Conservation (phyloP, 2,888 invertebrate genomes). For the Cephus rjabovi region DNA sequence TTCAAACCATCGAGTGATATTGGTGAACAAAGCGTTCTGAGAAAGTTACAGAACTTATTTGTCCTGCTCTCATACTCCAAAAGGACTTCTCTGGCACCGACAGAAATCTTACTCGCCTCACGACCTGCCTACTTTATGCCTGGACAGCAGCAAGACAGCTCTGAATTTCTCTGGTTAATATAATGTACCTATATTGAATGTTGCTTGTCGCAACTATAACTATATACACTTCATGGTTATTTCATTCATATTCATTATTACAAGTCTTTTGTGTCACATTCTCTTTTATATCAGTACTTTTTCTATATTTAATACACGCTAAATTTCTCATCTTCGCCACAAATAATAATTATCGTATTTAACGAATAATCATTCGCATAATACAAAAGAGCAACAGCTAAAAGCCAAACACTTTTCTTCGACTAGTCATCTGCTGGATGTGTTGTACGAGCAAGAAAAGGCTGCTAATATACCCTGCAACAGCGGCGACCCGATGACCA, state of each 20-base stretch:
- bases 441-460: conserved; percentile 80
- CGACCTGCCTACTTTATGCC: conserved; percentile 82
- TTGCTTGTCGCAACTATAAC: neutral
- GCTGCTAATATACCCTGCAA: conserved; percentile 37
- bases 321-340: neutral
- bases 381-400: neutral
- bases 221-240: neutral
- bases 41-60: conserved; percentile 79
- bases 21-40: conserved; percentile 61
- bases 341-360: neutral
- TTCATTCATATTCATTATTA: conserved; percentile 7
- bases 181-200: conserved; percentile 1
- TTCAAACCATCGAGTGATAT: conserved; percentile 34
- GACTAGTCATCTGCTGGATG: conserved; percentile 73
- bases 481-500: conserved; percentile 31
- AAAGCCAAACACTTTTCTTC: conserved; percentile 17
- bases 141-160: conserved; percentile 89
- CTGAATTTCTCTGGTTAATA: conserved; percentile 81
- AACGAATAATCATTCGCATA: neutral
- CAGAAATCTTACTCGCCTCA: conserved; percentile 77
- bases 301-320: neutral
- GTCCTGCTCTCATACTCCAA: conserved; percentile 78
- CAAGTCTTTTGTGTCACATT: neutral
- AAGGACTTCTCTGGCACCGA: conserved; percentile 76
- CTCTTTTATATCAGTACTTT: conserved; percentile 8